Percentiles rank a stretch among this genome's conserved stretches.
Evolutionary conservation across 2,797 vertebrate genomes (phyloP).

Genomic region (Rhinophrynus dorsalis): DNA sequence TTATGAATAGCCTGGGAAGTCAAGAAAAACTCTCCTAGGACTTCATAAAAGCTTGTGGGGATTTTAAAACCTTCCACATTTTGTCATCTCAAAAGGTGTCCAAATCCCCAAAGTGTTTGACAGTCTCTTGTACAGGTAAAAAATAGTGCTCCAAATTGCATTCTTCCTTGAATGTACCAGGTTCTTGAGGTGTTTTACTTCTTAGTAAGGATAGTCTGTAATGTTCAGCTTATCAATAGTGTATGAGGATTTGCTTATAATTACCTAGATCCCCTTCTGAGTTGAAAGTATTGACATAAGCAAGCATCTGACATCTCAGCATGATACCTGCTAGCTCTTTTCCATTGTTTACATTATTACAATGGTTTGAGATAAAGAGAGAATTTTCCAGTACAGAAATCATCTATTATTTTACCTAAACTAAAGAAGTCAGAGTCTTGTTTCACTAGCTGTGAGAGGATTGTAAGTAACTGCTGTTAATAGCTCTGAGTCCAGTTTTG

Average conservation of each 20-base stretch:
- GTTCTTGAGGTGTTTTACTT: too few species aligned
- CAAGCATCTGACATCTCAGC: not conserved
- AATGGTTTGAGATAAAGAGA: not conserved
- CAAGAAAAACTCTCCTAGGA: too few species aligned
- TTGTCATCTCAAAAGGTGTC: too few species aligned
- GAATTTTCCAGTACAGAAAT: not conserved
- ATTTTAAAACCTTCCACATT: too few species aligned
- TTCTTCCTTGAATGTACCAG: too few species aligned
- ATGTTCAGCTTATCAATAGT: not conserved
- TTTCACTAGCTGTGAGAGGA: not conserved
- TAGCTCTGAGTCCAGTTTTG: not conserved
- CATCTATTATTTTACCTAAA: slow-evolving; percentile 19
- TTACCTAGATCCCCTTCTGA: not conserved
- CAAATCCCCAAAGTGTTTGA: too few species aligned
- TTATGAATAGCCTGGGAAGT: too few species aligned
- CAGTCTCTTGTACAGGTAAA: too few species aligned
- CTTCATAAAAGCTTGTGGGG: too few species aligned
- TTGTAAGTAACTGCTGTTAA: slow-evolving; percentile 15
- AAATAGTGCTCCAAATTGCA: too few species aligned
- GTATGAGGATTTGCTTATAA: not conserved
- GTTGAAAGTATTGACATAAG: not conserved
- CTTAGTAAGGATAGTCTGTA: not conserved
- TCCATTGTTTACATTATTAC: not conserved
- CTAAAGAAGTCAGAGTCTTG: not conserved
- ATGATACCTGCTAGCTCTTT: not conserved